Base-by-base conservation (phyloP, 1,140 invertebrate species). In the Aphelenchoides avenae region DNA sequence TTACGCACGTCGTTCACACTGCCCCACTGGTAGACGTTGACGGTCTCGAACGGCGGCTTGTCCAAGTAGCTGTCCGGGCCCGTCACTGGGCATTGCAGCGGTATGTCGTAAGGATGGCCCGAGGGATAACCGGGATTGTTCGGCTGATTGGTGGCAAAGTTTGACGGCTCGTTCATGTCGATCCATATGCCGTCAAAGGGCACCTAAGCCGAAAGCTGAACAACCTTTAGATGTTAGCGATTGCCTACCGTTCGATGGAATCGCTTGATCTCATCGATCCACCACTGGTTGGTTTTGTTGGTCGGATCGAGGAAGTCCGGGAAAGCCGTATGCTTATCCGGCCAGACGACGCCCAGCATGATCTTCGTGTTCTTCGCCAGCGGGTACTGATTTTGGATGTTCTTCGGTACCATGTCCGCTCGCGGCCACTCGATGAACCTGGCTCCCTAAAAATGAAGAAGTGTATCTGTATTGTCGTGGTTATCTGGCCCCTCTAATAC, bases 281-380 rank as follows among this genome's bases (percentile, higher is more conserved):
- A 69, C 66, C 66, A 73, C 5, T 55, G 39, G 11, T 52, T 26
- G 11, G 68, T 61, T 0, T 52, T 53, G 4, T n/a, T 20, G 30
- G 57, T 33, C 1, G 42, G n/a, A 43, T 79, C 66, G 7, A 71
- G 71, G 48, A 75, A 79, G 52, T 79, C 78, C 4, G 75, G 74
- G 39, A 33, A 61, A 1, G n/a, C 76, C 0, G 68, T 72, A 7
- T 72, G 64, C 1, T 52, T 29, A 9, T 75, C 69, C 24, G 77
- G 78, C 77, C 77, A 78, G 6, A 79, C 75, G 65, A 79, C 46
- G 24, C 61, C 53, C 13, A 64, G 52, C n/a, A n/a, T n/a, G n/a
- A n/a, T n/a, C 2, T 50, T 56, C 9, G 64, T 63, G 15, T 69
- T 30, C 39, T 66, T 68, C 7, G 64, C 52, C 4, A 68, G 31